Conservation (phyloP, 1,140 invertebrate species). For the Polypedilum vanderplanki region DNA sequence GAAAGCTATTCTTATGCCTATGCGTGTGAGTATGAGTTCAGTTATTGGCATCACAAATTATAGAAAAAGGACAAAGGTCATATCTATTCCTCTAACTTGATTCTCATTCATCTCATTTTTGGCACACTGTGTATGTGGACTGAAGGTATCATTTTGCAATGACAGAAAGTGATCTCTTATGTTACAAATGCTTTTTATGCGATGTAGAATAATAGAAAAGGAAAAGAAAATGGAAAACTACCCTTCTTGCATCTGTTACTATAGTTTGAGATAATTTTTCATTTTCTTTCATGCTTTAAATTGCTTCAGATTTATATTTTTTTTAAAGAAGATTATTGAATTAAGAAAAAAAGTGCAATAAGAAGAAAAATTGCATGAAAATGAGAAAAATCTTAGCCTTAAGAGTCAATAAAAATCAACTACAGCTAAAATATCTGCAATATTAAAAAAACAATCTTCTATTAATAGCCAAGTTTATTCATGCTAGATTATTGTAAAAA, state of each 20-base stretch:
- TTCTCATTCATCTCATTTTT: constrained; percentile 13
- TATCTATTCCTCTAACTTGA: background rate
- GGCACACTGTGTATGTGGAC: background rate
- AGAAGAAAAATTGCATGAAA: no score
- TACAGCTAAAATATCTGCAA: no score
- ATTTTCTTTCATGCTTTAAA: background rate
- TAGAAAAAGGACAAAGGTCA: constrained; percentile 11
- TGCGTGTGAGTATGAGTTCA: background rate
- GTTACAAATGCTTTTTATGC: constrained; percentile 18
- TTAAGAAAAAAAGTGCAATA: no score
- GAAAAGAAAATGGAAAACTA: background rate
- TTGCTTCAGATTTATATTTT: no score
- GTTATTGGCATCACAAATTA: background rate
- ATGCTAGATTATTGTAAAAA: no score
- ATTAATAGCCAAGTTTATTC: no score
- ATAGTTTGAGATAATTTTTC: background rate
- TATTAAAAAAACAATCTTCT: no score
- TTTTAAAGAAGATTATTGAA: no score
- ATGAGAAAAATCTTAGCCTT: no score
- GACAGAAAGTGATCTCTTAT: constrained; percentile 17
- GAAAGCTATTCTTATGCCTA: background rate
- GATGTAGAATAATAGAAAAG: background rate
- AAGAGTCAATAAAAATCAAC: no score
- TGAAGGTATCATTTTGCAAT: constrained; percentile 6
- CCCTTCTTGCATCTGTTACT: constrained; percentile 3